Base-by-base conservation (phyloP, 2,797 vertebrate species). In the Chelonia mydas region DNA sequence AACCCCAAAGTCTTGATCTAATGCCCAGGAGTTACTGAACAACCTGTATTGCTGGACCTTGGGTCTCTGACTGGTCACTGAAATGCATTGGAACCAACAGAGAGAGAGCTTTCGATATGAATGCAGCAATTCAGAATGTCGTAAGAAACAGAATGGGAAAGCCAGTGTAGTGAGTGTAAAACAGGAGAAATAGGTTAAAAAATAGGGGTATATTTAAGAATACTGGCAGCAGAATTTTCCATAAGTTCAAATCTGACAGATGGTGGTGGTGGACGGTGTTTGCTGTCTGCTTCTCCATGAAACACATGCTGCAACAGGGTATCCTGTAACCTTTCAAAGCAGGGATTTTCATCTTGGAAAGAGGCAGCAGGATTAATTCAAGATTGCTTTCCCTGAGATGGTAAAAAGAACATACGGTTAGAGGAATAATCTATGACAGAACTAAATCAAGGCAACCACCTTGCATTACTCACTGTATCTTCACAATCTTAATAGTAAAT, bases 101-200 rank as follows among this genome's bases (percentile, higher is more conserved):
- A 49, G 49, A 49, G 49, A 49, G 85, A 76, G 31, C 90, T 94
- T 97, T 87, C 94, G 94, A 90, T 96, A 93, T 93, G 89, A 92
- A 96, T 88, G 85, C 83, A 88, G 90, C 80, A 33, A n/a, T 93
- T 88, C 11, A 89, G 88, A 90, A 74, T 77, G 76, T 47, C 84
- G 8, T 90, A 19, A 61, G 84, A 85, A 87, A 51, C 57, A 80
- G 81, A 72, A 28, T 11, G 11, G 86, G 80, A 72, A 86, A 87
- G 72, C 47, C 10, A 5, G 74, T 54, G 80, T 54, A 77, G 94
- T 83, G 49, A 47, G 81, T 89, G n/a, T 13, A 81, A 3, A 41
- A 7, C 27, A 1, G 4, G 83, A 68, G 88, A 59, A 25, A 25
- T 6, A 41, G 1, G 74, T 59, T 77, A 47, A n/a, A 16, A 6